Conservation (phyloP, 2,888 invertebrate genomes). For the Parnassius glacialis region DNA sequence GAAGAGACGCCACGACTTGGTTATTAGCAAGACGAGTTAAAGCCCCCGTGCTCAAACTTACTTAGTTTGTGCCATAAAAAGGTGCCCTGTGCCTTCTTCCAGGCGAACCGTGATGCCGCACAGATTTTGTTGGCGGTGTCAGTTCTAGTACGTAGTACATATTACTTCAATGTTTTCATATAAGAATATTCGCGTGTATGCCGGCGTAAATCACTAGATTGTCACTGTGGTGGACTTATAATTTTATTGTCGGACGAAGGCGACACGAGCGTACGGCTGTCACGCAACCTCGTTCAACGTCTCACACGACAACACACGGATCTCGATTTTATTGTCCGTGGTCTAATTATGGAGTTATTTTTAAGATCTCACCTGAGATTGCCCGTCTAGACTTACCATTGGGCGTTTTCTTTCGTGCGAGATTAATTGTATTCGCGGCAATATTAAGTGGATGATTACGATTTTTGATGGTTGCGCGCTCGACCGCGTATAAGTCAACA, state of each 20-base stretch:
- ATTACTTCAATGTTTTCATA: constrained; percentile 34
- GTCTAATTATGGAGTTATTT: constrained; percentile 69
- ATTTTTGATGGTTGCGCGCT: constrained; percentile 54
- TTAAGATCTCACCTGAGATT: constrained; percentile 71
- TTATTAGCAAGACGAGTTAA: no score
- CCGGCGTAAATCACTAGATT: constrained; percentile 79
- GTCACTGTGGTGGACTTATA: constrained; percentile 79
- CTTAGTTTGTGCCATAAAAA: no score
- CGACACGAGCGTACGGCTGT: constrained; percentile 66
- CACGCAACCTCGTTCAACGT: constrained; percentile 60
- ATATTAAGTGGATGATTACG: constrained; percentile 61
- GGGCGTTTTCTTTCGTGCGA: constrained; percentile 66
- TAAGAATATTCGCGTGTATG: constrained; percentile 78
- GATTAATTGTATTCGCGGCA: constrained; percentile 60
- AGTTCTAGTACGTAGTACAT: no score
- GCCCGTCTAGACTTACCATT: constrained; percentile 62
- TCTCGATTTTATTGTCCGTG: constrained; percentile 69
- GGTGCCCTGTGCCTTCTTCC: no score
- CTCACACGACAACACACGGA: constrained; percentile 63
- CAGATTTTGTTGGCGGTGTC: no score
- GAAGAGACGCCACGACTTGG: no score
- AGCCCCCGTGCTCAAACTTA: no score
- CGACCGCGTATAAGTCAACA: constrained; percentile 31
- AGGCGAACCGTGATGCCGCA: no score
- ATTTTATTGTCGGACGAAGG: constrained; percentile 78